Base-by-base conservation (phyloP, 1,140 invertebrate genomes). In the Drosophila tropicalis region DNA sequence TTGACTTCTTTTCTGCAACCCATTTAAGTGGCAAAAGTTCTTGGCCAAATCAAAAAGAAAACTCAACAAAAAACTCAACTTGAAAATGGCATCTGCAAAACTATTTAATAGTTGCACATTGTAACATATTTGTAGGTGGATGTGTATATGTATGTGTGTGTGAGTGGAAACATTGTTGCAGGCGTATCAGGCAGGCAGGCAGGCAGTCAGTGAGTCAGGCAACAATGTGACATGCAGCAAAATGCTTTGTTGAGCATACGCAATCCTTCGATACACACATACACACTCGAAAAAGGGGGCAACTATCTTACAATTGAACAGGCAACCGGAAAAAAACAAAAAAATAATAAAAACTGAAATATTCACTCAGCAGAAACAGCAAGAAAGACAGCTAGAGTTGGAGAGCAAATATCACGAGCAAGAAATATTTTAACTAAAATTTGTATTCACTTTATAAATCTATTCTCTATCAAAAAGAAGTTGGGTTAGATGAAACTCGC, bases 61-160 rank as follows among this genome's bases (percentile, higher is more conserved):
- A 47, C 34, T 2, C 36, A 19, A 51, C 7, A 51, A 22, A 51
- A 51, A 51, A 51, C 9, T 10, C 70, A 71, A 70, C 66, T 76
- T 76, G 70, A 64, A 80, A 77, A 68, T 81, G 79, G 70, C 78
- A 82, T 70, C 77, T 76, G 73, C 51, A 76, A 78, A 83, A 83
- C 80, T 83, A 83, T 83, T 83, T 83, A 83, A 83, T 79, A 83
- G 80, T 83, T 81, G 80, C 79, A 83, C 80, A 72, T 79, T 79
- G 75, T 72, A 79, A 79, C 69, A 82, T 71, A 76, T 83, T 77
- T 82, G 74, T 72, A 60, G 62, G 40, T 56, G 68, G 51, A 22
- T 36, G 34, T 36, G 34, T 36, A 54, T 41, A n/a, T n/a, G 32
- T 34, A 5, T 7, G 57, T 41, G 67, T 62, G 54, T 60, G 67